Evolutionary conservation across 2,797 vertebrate genomes (phyloP).

Genomic region (Cephalopachus bancanus): DNA sequence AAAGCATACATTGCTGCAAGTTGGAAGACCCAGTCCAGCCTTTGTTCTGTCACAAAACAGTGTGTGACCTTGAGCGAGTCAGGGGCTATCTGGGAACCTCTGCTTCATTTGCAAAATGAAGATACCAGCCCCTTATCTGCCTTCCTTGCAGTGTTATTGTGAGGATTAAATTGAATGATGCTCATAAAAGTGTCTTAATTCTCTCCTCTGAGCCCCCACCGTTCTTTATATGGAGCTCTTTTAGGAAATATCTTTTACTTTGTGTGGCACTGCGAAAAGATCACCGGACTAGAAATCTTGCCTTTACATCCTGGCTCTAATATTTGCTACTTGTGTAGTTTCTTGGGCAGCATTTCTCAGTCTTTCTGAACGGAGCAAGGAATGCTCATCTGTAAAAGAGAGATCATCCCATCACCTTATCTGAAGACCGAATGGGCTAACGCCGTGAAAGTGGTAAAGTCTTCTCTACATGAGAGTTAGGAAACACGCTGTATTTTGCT

Average conservation of each 20-base stretch:
- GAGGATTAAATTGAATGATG: constrained; percentile 70
- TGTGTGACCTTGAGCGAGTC: constrained; percentile 60
- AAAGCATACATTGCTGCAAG: background rate
- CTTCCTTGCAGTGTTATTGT: constrained; percentile 23
- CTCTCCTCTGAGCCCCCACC: background rate
- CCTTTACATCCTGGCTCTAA: constrained; percentile 36
- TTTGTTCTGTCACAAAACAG: constrained; percentile 62
- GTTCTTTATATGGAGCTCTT: background rate
- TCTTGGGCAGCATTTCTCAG: background rate
- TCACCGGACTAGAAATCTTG: constrained; percentile 12
- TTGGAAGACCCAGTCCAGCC: background rate
- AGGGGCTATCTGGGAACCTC: background rate
- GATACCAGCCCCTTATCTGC: constrained; percentile 66
- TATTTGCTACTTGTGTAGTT: background rate
- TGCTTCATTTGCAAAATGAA: constrained; percentile 65
- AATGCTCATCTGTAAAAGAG: background rate
- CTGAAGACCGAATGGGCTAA: constrained; percentile 4
- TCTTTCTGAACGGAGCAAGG: background rate
- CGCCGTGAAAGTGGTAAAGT: constrained; percentile 1
- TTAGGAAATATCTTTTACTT: constrained; percentile 48
- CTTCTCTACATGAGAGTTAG: background rate
- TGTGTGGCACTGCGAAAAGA: background rate
- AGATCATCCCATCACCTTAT: constrained; percentile 19
- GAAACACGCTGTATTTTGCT: background rate
- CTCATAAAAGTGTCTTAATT: constrained; percentile 31